These are phyloP conservation scores for Drosophila saltans DNA, from an alignment of 1,140 invertebrate species.

Conservation along the genomic window DNA sequence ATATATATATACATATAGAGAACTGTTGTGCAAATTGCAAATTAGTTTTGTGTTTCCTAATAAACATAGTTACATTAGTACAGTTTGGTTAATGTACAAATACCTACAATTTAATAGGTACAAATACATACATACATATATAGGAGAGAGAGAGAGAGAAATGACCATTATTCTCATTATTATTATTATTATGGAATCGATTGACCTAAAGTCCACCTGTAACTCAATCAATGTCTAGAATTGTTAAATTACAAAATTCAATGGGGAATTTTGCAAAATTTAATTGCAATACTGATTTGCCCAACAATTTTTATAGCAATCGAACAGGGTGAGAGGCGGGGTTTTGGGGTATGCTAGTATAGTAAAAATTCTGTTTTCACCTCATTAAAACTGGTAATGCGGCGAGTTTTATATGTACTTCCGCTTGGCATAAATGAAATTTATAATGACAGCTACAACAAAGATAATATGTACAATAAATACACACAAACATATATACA, in stretches of 20 bases:
- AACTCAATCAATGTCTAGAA: conserved; percentile 45
- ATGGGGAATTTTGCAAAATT: conserved; percentile 15
- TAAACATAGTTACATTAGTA: conserved; percentile 42
- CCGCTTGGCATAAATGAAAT: conserved; percentile 63
- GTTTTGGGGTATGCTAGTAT: background rate
- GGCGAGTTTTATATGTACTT: conserved; percentile 39
- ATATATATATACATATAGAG: background rate
- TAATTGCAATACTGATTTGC: conserved; percentile 41
- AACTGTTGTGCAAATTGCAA: conserved; percentile 37
- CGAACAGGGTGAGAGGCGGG: background rate
- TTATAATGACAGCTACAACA: conserved; percentile 74
- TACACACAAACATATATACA: conserved; percentile 31
- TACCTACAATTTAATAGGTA: conserved; percentile 2
- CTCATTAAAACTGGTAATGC: conserved; percentile 67
- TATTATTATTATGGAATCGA: background rate
- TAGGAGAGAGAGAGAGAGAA: background rate
- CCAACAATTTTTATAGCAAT: conserved; percentile 13
- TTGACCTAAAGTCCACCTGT: conserved; percentile 20
- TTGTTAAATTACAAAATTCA: conserved; percentile 19
- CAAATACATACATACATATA: conserved; percentile 1
- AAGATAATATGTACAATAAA: conserved; percentile 16
- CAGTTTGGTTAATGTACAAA: conserved; percentile 46
- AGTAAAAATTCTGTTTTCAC: conserved; percentile 51
- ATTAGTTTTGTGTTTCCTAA: conserved; percentile 40
- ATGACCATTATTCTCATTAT: conserved; percentile 1